A percentile compares a stretch with the other conserved stretches of the same genome.
These are phyloP conservation scores for Hedya salicella DNA, from an alignment of 2,888 invertebrate species.

Conservation along the genomic window DNA sequence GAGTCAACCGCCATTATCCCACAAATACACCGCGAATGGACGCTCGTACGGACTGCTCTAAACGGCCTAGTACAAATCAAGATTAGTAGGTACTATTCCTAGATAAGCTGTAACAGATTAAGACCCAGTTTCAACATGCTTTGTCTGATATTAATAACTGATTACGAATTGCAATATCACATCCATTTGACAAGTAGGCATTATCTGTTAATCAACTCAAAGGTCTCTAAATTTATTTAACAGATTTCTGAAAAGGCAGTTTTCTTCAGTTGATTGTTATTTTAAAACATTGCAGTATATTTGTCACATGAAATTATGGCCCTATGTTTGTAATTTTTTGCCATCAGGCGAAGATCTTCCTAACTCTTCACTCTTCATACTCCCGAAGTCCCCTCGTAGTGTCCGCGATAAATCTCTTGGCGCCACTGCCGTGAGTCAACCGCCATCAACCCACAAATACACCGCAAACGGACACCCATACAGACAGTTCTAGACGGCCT, in stretches of 20 bases:
- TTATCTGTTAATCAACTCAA: no score
- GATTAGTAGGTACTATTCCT: neutral
- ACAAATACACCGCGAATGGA: slow-evolving; percentile 8
- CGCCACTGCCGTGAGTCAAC: slow-evolving; percentile 74
- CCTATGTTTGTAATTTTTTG: no score
- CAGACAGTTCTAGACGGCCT: slow-evolving; percentile 11
- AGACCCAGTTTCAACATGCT: no score
- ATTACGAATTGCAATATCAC: no score
- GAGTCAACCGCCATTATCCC: slow-evolving; percentile 66
- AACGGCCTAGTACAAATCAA: neutral
- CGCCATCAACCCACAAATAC: slow-evolving; percentile 54
- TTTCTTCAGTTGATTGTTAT: no score
- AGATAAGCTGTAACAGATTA: no score
- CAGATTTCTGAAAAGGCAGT: no score
- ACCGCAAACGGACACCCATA: slow-evolving; percentile 4
- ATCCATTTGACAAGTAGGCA: no score
- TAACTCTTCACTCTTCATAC: slow-evolving; percentile 16
- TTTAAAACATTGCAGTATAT: no score
- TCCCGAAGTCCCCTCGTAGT: slow-evolving; percentile 50
- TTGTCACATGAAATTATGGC: no score
- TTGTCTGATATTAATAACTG: no score
- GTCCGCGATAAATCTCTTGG: slow-evolving; percentile 72
- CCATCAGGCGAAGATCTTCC: neutral
- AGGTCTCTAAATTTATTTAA: no score
- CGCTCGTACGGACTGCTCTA: slow-evolving; percentile 6